Conservation (phyloP, 2,888 invertebrate genomes). For the Pyrrhosoma nymphula region DNA sequence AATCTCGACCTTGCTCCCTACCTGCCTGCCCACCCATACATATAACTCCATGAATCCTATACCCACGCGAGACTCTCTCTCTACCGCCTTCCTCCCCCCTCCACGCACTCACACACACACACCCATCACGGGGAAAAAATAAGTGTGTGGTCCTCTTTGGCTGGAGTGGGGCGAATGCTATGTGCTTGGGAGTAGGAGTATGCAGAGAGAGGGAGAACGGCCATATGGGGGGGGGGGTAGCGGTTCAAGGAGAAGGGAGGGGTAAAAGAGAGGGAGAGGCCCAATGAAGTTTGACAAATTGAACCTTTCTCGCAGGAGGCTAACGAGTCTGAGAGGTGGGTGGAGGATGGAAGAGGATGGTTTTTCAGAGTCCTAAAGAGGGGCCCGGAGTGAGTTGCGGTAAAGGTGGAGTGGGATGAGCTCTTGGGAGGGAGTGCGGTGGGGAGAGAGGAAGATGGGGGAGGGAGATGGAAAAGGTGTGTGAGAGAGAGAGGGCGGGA, state of each 20-base stretch:
- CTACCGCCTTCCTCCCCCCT: neutral
- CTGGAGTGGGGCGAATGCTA: neutral
- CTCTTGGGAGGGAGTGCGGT: neutral
- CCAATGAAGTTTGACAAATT: conserved; percentile 67
- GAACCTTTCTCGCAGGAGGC: conserved; percentile 66
- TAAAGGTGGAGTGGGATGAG: neutral
- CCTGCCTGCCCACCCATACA: conserved; percentile 65
- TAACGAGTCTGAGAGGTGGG: conserved; percentile 64
- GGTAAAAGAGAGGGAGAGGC: neutral
- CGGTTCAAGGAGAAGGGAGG: neutral
- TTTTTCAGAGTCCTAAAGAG: conserved; percentile 45
- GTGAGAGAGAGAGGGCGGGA: too few relatives aligned
- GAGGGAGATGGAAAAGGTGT: neutral
- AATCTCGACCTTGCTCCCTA: conserved; percentile 66
- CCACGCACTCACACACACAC: conserved; percentile 4
- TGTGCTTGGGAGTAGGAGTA: conserved; percentile 21
- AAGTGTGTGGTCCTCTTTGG: conserved; percentile 22
- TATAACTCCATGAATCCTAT: conserved; percentile 58
- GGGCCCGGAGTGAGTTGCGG: conserved; percentile 1
- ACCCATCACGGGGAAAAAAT: conserved; percentile 59
- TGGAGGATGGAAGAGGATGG: conserved; percentile 55
- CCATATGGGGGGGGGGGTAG: neutral
- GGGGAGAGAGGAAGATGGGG: neutral
- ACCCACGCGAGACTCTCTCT: conserved; percentile 37
- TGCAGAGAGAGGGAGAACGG: neutral